A percentile compares a stretch with the other conserved stretches of the same genome.
phyloP scores from a whole-genome alignment of 2,888 invertebrate species.

The Drosophila bunnanda region DNA sequence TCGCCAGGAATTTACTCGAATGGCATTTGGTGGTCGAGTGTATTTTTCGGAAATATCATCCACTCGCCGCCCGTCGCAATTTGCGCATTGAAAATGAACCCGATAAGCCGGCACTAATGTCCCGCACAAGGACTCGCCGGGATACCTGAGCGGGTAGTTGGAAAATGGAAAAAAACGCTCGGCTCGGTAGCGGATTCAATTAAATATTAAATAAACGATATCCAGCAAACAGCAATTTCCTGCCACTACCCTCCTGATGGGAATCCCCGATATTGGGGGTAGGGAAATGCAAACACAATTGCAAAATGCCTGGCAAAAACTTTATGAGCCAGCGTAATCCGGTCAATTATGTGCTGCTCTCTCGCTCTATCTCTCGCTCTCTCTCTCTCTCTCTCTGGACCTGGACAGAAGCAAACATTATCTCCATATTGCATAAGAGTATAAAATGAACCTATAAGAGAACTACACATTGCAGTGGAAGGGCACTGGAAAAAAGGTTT shows the following conservation, averaged over 20 bases:
- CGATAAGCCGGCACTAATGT: constrained; percentile 50
- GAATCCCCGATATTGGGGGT: constrained; percentile 28
- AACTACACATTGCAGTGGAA: constrained; percentile 17
- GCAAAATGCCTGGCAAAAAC: constrained; percentile 43
- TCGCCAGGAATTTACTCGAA: constrained; percentile 28
- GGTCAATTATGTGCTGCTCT: constrained; percentile 64
- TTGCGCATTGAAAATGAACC: constrained; percentile 50
- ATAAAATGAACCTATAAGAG: constrained; percentile 65
- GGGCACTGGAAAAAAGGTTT: constrained; percentile 8
- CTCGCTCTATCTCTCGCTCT: neutral
- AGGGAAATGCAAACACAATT: constrained; percentile 65
- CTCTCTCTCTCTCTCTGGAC: neutral
- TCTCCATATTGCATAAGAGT: constrained; percentile 70
- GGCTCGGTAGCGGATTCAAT: constrained; percentile 68
- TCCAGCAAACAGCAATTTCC: constrained; percentile 72
- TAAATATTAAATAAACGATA: constrained; percentile 78
- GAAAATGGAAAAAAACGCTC: constrained; percentile 67
- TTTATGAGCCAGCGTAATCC: constrained; percentile 70
- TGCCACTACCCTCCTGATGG: neutral
- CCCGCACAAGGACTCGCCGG: constrained; percentile 28
- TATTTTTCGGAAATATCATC: constrained; percentile 19
- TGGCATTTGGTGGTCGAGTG: constrained; percentile 4
- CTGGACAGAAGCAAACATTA: constrained; percentile 60
- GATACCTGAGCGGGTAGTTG: constrained; percentile 32
- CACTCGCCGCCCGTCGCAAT: constrained; percentile 5